Conservation (phyloP, 2,888 invertebrate genomes). For the Aelia acuminata region DNA sequence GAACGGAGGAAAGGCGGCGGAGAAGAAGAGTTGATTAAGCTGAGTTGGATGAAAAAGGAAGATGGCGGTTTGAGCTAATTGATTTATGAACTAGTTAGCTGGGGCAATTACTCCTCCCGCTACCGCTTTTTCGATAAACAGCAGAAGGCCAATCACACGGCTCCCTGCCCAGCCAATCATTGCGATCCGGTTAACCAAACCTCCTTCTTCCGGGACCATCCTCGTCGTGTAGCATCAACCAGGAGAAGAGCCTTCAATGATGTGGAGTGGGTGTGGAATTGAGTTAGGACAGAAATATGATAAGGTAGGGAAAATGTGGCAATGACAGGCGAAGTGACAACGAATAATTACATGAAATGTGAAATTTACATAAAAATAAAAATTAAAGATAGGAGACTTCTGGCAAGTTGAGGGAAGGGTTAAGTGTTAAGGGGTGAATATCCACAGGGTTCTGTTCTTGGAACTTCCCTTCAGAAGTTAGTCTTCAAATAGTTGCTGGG, state of each 20-base stretch:
- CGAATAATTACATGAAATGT: too few relatives aligned
- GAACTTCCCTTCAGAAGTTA: too few relatives aligned
- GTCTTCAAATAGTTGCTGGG: too few relatives aligned
- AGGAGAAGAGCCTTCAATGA: neutral
- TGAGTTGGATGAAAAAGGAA: conserved; percentile 35
- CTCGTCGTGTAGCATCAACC: neutral
- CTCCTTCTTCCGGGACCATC: neutral
- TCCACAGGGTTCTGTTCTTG: too few relatives aligned
- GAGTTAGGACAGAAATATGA: neutral
- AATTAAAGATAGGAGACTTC: too few relatives aligned
- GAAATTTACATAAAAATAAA: too few relatives aligned
- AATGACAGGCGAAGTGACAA: too few relatives aligned
- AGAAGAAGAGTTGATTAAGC: conserved; percentile 26
- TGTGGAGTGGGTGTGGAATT: neutral
- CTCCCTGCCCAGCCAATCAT: neutral
- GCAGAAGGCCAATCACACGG: conserved; percentile 24
- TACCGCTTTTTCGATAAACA: conserved; percentile 34
- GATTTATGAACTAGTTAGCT: conserved; percentile 48
- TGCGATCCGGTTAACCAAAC: neutral
- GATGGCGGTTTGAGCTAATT: conserved; percentile 48
- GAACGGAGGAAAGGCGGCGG: neutral
- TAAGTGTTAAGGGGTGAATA: too few relatives aligned
- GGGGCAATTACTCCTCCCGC: conserved; percentile 29
- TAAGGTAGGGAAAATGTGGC: neutral
- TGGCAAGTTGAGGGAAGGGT: too few relatives aligned